Evolutionary conservation across 2,797 vertebrate species (phyloP), one percentile per base, ranked within the genome.

Genomic region (Sciurus carolinensis): DNA sequence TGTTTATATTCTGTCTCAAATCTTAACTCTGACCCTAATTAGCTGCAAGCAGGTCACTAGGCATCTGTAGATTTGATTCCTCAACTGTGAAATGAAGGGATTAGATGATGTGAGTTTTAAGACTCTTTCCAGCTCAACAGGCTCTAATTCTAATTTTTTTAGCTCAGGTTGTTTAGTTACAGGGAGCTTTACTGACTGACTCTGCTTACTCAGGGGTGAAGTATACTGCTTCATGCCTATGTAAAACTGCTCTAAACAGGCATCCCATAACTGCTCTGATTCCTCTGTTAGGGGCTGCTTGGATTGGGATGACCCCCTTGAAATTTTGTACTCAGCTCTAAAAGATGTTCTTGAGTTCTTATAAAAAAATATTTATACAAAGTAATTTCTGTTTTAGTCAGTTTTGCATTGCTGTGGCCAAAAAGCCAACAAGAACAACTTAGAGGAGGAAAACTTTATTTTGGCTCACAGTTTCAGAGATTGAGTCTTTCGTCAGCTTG

Each of bases 21-120:
- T 73, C 80, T 91, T 69, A 84, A 76, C 54, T 54, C 79, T 72
- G 73, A 73, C 67, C 47, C 52, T 88, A 90, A 85, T 73, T 85
- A 54, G 39, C 39, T 92, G 62, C 39, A 26, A 90, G 42, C 69
- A 80, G 69, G 50, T 85, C 71, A 77, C 64, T 52, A 80, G 79
- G 59, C 18, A 11, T 81, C 28, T 82, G 54, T 42, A 30, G 83
- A 54, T 85, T 72, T 73, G 80, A 85, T 44, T 81, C 24, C 62
- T 81, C 44, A 54, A n/a, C 54, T 81, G 50, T 54, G 91, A 88
- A 87, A 73, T 1, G 24, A 91, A 72, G 30, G n/a, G 47, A 42
- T 5, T 47, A 20, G 30, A 67, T 36, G 57, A 73, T 28, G 50
- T 17, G 64, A 86, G 50, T 47, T 36, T 57, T n/a, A 57, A 44